Percentiles rank a stretch among this genome's conserved stretches.
These are phyloP conservation scores for Sarcophaga subvicina DNA, from an alignment of 2,888 invertebrate genomes.

Conservation along the genomic window DNA sequence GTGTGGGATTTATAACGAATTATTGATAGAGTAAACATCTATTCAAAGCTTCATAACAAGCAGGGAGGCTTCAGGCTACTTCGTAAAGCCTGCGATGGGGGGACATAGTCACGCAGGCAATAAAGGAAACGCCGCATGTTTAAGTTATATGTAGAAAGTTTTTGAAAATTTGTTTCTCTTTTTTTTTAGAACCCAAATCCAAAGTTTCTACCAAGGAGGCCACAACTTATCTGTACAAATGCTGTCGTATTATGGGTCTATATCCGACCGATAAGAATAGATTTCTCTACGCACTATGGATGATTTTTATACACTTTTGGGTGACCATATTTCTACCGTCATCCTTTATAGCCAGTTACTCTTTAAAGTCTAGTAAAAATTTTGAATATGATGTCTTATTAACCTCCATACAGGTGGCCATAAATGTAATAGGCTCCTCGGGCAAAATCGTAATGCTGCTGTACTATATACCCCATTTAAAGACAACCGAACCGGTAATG, in stretches of 20 bases:
- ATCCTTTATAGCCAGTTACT: conserved; percentile 68
- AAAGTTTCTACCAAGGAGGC: conserved; percentile 50
- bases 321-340: conserved; percentile 68
- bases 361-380: conserved; percentile 44
- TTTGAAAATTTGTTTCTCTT: conserved; percentile 10
- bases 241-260: conserved; percentile 68
- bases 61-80: no score
- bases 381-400: conserved; percentile 67
- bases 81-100: no score
- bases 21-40: no score
- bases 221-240: conserved; percentile 52
- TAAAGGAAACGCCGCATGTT: no score
- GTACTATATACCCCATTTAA: conserved; percentile 60
- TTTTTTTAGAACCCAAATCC: not conserved
- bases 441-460: conserved; percentile 66
- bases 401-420: conserved; percentile 69
- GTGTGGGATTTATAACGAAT: no score
- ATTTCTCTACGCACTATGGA: conserved; percentile 55
- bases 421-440: conserved; percentile 68
- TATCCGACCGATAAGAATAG: conserved; percentile 55
- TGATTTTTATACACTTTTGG: conserved; percentile 52
- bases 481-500: conserved; percentile 62
- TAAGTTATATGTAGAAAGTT: not conserved
- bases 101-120: no score
- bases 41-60: no score